Evolutionary conservation across 2,888 invertebrate genomes (phyloP).

Genomic region (Acrocyrtus sp.): DNA sequence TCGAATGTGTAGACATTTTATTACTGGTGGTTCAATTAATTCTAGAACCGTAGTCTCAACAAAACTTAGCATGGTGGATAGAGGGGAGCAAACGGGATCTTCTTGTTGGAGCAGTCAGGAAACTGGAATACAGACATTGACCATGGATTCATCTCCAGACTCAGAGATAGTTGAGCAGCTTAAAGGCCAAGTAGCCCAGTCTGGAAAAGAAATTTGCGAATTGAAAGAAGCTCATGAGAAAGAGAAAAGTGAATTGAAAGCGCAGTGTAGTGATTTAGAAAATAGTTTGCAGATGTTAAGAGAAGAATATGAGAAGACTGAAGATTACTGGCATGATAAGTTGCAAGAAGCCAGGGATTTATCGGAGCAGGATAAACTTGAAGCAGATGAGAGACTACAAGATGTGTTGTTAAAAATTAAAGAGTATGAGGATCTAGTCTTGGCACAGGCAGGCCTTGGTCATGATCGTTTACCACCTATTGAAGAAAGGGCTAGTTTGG

Average conservation of each 20-base stretch:
- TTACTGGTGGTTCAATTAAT: too few relatives aligned
- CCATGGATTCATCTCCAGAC: too few relatives aligned
- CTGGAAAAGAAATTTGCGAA: slow-evolving; percentile 44
- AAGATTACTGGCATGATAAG: slow-evolving; percentile 87
- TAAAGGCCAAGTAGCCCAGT: slow-evolving; percentile 64
- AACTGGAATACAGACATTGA: too few relatives aligned
- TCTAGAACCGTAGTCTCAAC: too few relatives aligned
- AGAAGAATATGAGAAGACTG: slow-evolving; percentile 83
- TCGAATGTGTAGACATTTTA: too few relatives aligned
- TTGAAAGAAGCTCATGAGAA: slow-evolving; percentile 46
- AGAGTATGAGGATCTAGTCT: slow-evolving; percentile 83
- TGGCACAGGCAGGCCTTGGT: slow-evolving; percentile 63
- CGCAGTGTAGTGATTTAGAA: slow-evolving; percentile 76
- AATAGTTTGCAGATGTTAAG: slow-evolving; percentile 78
- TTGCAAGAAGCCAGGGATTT: slow-evolving; percentile 80
- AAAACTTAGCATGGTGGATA: slow-evolving; percentile 26
- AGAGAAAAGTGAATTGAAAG: slow-evolving; percentile 67
- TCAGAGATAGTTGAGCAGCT: slow-evolving; percentile 31
- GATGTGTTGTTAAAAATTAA: slow-evolving; percentile 79
- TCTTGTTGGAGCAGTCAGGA: neutral
- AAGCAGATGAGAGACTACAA: slow-evolving; percentile 73
- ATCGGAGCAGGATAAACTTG: slow-evolving; percentile 72
- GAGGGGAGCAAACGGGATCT: slow-evolving; percentile 18
- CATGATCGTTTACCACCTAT: slow-evolving; percentile 76
- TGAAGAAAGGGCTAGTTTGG: slow-evolving; percentile 77